These are phyloP conservation scores for Ceyx margarethae DNA, from an alignment of 2,113 vertebrate species.

Conservation along the genomic window DNA sequence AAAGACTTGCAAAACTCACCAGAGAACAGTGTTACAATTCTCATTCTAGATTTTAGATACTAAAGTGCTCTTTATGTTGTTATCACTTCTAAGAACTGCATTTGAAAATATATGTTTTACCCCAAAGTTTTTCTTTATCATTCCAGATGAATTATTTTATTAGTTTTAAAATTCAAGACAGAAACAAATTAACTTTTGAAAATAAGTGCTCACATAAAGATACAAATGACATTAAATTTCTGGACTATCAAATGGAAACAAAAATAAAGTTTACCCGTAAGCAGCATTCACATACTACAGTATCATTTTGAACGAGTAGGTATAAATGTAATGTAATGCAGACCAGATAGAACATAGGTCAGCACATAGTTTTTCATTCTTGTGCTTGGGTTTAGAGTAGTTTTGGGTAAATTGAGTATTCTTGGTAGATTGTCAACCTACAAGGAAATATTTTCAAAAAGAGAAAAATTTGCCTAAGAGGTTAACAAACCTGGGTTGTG, in stretches of 20 bases:
- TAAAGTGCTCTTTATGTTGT: background rate
- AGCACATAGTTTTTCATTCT: background rate
- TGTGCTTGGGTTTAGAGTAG: background rate
- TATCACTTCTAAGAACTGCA: background rate
- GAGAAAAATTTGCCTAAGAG: background rate
- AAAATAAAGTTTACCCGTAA: background rate
- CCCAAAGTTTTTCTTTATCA: rapidly evolving
- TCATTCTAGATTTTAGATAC: background rate
- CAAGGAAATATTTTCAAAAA: background rate
- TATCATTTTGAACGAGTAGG: background rate
- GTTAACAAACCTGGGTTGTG: background rate
- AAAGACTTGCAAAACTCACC: background rate
- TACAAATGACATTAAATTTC: background rate
- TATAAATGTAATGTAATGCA: background rate
- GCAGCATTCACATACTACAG: background rate
- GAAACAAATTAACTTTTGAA: background rate
- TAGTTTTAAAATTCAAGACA: background rate
- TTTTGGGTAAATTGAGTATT: background rate
- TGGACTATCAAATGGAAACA: background rate
- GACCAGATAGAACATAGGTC: background rate
- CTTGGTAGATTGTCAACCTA: background rate
- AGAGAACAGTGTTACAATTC: background rate
- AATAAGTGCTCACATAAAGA: background rate
- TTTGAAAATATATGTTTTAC: background rate
- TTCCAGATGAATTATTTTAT: background rate